Percentiles rank a stretch among this genome's conserved stretches.
Evolutionary conservation across 2,888 invertebrate species (phyloP).

Genomic region (Philhelius pedissequus): DNA sequence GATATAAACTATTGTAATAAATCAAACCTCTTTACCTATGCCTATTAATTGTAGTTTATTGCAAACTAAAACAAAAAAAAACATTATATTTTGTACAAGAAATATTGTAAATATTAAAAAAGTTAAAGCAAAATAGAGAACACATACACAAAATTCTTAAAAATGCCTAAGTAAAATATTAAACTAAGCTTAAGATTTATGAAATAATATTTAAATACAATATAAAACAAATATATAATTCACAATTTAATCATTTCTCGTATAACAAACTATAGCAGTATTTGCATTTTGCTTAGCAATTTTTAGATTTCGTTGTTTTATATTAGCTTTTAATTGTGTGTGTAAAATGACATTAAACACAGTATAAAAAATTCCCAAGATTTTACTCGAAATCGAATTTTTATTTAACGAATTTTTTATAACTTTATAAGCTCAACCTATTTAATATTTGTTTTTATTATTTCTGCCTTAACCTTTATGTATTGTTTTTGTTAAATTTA

Average conservation of each 20-base stretch:
- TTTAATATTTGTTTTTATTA: neutral
- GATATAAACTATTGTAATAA: neutral
- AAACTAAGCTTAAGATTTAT: neutral
- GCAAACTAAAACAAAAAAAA: too few species aligned
- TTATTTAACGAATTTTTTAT: neutral
- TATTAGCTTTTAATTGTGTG: neutral
- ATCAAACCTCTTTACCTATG: too few species aligned
- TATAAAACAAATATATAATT: neutral
- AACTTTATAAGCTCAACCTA: neutral
- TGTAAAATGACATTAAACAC: neutral
- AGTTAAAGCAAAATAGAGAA: neutral
- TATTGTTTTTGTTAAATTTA: neutral
- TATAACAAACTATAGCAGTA: neutral
- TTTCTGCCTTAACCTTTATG: neutral
- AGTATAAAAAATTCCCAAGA: too few species aligned
- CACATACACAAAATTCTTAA: neutral
- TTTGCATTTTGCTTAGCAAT: neutral
- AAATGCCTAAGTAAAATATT: neutral
- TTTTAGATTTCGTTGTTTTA: neutral
- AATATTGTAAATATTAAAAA: constrained; percentile 1
- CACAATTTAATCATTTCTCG: neutral
- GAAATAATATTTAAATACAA: neutral
- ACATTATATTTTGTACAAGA: neutral
- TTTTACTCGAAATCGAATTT: neutral
- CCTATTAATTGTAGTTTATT: neutral